Evolutionary conservation across 2,797 vertebrate species (phyloP).

Genomic region (Molossus molossus): DNA sequence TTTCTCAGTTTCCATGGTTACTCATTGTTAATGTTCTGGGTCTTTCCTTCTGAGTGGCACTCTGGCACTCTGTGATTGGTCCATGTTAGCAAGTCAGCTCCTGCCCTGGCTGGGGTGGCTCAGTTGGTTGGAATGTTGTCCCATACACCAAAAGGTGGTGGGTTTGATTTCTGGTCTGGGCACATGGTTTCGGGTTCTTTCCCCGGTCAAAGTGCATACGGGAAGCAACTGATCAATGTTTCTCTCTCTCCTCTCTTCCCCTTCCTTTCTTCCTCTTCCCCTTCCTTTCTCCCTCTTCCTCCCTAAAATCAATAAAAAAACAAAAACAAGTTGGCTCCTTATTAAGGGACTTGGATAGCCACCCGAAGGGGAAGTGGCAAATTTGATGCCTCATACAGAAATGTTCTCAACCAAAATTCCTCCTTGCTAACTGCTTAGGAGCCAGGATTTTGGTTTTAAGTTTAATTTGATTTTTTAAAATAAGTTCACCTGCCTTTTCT

Average conservation of each 20-base stretch:
- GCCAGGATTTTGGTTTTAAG: slow-evolving; percentile 52
- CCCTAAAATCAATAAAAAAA: not conserved
- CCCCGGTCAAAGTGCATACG: not conserved
- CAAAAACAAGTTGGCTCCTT: not conserved
- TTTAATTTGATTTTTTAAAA: slow-evolving; percentile 54
- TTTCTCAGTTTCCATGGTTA: slow-evolving; percentile 82
- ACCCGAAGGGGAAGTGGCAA: not conserved
- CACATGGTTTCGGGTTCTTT: too few species aligned
- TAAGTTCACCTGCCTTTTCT: not conserved
- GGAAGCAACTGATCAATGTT: not conserved
- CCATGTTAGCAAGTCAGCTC: not conserved
- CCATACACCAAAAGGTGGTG: not conserved
- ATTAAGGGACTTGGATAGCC: not conserved
- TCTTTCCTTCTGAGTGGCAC: slow-evolving; percentile 65
- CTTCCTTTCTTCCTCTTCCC: rapidly evolving
- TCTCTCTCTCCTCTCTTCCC: not conserved
- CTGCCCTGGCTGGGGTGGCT: not conserved
- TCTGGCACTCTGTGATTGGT: slow-evolving; percentile 37
- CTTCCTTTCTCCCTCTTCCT: not conserved
- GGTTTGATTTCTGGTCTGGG: not conserved
- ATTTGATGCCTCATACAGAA: not conserved
- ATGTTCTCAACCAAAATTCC: not conserved
- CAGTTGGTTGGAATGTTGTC: not conserved
- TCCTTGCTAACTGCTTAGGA: slow-evolving; percentile 32
- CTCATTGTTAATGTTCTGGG: slow-evolving; percentile 70